These are phyloP conservation scores for Haliclystus octoradiatus DNA, from an alignment of 30 jellyfish, hydroid and myxozoan genomes.

Conservation along the genomic window DNA sequence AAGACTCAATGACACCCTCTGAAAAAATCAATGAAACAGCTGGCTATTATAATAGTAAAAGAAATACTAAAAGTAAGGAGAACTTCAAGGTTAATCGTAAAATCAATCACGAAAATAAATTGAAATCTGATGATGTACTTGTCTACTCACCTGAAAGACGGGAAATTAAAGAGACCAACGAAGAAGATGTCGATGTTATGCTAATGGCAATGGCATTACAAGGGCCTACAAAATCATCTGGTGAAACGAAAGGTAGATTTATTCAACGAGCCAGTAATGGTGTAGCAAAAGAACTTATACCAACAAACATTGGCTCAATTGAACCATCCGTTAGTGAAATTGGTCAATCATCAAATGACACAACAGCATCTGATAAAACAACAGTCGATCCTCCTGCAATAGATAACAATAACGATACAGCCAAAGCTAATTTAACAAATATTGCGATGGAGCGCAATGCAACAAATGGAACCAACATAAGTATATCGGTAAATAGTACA, in stretches of 20 bases:
- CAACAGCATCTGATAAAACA: neutral
- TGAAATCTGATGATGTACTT: no score
- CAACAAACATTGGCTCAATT: constrained; percentile 37
- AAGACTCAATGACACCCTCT: no score
- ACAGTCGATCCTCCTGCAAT: constrained; percentile 18
- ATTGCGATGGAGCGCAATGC: constrained; percentile 10
- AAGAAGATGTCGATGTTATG: neutral
- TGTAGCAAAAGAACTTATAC: constrained; percentile 27
- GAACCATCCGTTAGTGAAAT: constrained; percentile 34
- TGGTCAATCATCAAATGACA: constrained; percentile 1
- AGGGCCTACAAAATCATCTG: no score
- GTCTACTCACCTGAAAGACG: no score
- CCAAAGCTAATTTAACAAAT: constrained; percentile 3
- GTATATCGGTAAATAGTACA: constrained; percentile 3
- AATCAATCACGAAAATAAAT: no score
- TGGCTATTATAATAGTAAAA: no score
- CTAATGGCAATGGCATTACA: constrained; percentile 16
- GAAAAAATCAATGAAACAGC: no score
- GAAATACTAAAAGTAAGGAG: no score
- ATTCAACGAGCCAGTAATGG: neutral
- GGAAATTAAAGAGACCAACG: neutral
- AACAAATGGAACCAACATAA: constrained; percentile 39
- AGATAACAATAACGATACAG: constrained; percentile 1
- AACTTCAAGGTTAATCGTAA: no score
- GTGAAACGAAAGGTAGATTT: neutral